These are phyloP conservation scores for Agrypnus murinus DNA, from an alignment of 2,888 invertebrate genomes.

Conservation along the genomic window DNA sequence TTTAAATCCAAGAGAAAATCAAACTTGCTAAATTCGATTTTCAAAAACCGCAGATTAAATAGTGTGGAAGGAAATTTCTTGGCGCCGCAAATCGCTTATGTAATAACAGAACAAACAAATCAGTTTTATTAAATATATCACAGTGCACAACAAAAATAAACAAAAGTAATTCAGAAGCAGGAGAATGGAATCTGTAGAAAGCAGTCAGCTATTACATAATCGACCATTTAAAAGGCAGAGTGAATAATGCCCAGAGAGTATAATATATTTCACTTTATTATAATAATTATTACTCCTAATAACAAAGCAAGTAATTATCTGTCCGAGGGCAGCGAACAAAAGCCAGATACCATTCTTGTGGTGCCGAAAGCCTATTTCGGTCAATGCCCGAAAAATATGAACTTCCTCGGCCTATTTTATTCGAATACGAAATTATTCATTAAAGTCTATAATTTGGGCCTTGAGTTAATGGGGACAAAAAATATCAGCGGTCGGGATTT, in stretches of 20 bases:
- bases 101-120: too few relatives aligned
- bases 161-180: not conserved
- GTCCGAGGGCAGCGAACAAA: conserved; percentile 16
- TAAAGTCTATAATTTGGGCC: not conserved
- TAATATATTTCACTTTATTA: conserved; percentile 15
- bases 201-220: conserved; percentile 4
- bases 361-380: conserved; percentile 10
- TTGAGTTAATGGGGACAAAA: not conserved
- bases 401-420: conserved; percentile 4
- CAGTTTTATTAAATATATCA: too few relatives aligned
- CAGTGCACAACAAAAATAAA: not conserved
- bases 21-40: too few relatives aligned
- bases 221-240: not conserved
- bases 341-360: conserved; percentile 3
- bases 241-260: not conserved
- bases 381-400: conserved; percentile 10
- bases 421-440: not conserved
- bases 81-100: too few relatives aligned
- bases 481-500: not conserved
- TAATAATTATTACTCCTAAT: conserved; percentile 13
- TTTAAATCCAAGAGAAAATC: too few relatives aligned
- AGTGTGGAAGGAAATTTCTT: too few relatives aligned
- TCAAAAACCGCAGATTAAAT: too few relatives aligned
- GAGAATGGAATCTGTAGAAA: conserved; percentile 18
- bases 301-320: conserved; percentile 11